phyloP scores from a whole-genome alignment of 2,797 vertebrate species.

The Sebastes minor region DNA sequence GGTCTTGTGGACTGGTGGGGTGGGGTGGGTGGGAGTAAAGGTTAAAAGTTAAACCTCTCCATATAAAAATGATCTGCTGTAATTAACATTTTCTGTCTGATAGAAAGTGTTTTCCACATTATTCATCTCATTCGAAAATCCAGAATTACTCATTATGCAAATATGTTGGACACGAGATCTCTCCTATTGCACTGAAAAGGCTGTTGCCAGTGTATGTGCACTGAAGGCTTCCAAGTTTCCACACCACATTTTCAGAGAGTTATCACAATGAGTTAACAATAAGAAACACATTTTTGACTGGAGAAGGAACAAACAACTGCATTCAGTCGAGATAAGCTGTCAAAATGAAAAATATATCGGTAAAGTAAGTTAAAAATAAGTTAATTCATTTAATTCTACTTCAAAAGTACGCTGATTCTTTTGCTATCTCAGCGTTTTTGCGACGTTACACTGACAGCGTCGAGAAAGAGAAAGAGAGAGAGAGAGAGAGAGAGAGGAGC shows the following conservation, averaged over 20 bases:
- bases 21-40: neutral
- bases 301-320: neutral
- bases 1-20: too few relatives aligned
- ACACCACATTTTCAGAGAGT: neutral
- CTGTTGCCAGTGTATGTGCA: neutral
- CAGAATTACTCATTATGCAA: neutral
- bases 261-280: neutral
- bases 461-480: too few relatives aligned
- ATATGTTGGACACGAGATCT: neutral
- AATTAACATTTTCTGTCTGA: too few relatives aligned
- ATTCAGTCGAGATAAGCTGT: neutral
- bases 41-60: too few relatives aligned
- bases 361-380: neutral
- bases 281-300: neutral
- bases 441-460: neutral
- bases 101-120: neutral
- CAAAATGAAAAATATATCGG: neutral
- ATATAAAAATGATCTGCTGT: too few relatives aligned
- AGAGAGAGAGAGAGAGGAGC: neutral
- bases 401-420: neutral
- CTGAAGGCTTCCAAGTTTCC: neutral
- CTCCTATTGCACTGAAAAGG: neutral
- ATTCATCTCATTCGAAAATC: neutral
- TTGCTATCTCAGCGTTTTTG: neutral
- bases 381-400: neutral